Conservation (phyloP, 2,113 vertebrate genomes). For the Tor tambroides region DNA sequence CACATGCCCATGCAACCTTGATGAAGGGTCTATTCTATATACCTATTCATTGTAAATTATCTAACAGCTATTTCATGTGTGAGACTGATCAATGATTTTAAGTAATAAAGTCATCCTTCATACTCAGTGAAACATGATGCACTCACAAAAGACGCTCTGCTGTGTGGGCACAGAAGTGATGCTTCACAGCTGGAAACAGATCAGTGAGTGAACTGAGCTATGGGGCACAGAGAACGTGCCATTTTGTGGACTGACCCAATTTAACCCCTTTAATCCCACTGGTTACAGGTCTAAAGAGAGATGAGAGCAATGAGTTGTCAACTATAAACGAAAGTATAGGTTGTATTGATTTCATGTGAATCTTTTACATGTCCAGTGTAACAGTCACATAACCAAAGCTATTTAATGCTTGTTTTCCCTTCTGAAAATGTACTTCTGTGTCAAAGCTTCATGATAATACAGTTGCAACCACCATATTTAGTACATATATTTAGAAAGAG, state of each 20-base stretch:
- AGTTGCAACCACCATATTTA: not conserved
- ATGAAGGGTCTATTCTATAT: not conserved
- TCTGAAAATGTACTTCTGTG: not conserved
- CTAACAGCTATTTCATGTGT: not conserved
- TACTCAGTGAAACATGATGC: not conserved
- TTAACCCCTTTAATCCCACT: slow-evolving; percentile 14
- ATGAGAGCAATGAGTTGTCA: not conserved
- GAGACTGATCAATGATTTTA: not conserved
- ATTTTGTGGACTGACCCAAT: slow-evolving; percentile 12
- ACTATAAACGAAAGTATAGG: not conserved
- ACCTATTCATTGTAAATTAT: not conserved
- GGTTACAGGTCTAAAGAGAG: not conserved
- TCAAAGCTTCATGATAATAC: not conserved
- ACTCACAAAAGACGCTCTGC: slow-evolving; percentile 6
- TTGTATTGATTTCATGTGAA: not conserved
- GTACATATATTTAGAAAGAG: not conserved
- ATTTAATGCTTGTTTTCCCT: not conserved
- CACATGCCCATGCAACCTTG: not conserved
- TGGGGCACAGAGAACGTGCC: not conserved
- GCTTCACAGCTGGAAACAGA: not conserved
- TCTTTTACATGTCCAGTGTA: not conserved
- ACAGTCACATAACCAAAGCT: not conserved
- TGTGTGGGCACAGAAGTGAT: not conserved
- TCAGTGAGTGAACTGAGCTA: not conserved
- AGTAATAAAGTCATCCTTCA: not conserved